Conservation (phyloP, 1,140 invertebrate species). For the Medauroidea extradentata region DNA sequence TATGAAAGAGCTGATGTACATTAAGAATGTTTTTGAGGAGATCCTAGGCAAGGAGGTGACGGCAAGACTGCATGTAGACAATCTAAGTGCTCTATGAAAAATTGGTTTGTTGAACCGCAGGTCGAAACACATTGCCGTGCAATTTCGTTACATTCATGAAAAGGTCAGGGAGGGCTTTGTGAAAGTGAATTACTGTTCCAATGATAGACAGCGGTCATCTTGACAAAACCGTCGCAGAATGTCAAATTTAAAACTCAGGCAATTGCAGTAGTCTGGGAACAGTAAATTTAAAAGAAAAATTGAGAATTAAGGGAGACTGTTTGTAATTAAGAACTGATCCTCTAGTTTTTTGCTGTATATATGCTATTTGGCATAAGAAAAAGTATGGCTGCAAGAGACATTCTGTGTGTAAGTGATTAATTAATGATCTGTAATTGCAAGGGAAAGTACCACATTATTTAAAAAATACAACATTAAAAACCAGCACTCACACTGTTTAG, state of each 20-base stretch:
- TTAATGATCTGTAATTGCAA: no score
- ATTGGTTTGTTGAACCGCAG: background rate
- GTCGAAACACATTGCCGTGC: conserved; percentile 5
- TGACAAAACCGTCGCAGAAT: background rate
- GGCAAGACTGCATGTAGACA: background rate
- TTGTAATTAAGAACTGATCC: no score
- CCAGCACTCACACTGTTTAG: no score
- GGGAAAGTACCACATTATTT: no score
- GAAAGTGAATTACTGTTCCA: background rate
- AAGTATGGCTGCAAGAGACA: no score
- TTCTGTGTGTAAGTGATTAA: no score
- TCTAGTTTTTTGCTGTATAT: no score
- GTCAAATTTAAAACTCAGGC: background rate
- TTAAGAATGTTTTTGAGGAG: background rate
- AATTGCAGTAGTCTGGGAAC: background rate
- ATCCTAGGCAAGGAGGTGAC: background rate
- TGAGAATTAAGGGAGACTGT: no score
- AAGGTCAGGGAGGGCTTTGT: background rate
- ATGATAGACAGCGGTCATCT: background rate
- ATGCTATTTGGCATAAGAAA: no score
- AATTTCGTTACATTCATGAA: background rate
- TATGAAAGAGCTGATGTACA: conserved; percentile 14
- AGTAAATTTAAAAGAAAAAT: background rate
- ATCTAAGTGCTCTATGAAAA: background rate
- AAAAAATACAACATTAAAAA: no score